Evolutionary conservation across 1,140 invertebrate species (phyloP).

Genomic region (Aplysia californica): DNA sequence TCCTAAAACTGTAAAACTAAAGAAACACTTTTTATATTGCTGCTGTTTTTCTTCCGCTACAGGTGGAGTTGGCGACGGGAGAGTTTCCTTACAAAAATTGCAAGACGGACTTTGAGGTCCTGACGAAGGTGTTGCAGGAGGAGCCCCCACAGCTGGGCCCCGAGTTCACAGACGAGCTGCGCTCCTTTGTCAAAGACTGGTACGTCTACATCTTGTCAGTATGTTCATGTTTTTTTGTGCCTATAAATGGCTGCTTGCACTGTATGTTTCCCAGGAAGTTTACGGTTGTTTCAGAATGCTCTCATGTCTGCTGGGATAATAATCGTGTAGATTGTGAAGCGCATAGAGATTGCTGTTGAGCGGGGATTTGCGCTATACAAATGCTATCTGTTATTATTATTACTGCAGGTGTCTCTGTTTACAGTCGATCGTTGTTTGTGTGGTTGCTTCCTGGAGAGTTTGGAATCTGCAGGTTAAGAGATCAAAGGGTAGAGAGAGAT

Average conservation of each 20-base stretch:
- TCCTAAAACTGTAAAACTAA: too few species aligned
- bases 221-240: background rate
- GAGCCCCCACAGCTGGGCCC: constrained; percentile 63
- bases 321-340: background rate
- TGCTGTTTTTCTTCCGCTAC: constrained; percentile 9
- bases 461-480: too few species aligned
- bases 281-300: background rate
- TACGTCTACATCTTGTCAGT: constrained; percentile 35
- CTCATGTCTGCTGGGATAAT: background rate
- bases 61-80: constrained; percentile 73
- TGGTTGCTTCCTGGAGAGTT: too few species aligned
- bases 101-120: constrained; percentile 68
- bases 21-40: too few species aligned
- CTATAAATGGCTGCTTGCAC: too few species aligned
- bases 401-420: too few species aligned
- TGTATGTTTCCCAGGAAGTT: too few species aligned
- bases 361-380: too few species aligned
- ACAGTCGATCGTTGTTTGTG: too few species aligned
- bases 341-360: too few species aligned
- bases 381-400: too few species aligned
- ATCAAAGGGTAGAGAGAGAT: too few species aligned
- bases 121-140: constrained; percentile 66
- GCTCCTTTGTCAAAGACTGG: constrained; percentile 67
- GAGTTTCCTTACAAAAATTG: constrained; percentile 69
- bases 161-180: constrained; percentile 64